A percentile compares a stretch with the other conserved stretches of the same genome.
Evolutionary conservation across 2,113 vertebrate species (phyloP).

Genomic region (Corapipo altera): DNA sequence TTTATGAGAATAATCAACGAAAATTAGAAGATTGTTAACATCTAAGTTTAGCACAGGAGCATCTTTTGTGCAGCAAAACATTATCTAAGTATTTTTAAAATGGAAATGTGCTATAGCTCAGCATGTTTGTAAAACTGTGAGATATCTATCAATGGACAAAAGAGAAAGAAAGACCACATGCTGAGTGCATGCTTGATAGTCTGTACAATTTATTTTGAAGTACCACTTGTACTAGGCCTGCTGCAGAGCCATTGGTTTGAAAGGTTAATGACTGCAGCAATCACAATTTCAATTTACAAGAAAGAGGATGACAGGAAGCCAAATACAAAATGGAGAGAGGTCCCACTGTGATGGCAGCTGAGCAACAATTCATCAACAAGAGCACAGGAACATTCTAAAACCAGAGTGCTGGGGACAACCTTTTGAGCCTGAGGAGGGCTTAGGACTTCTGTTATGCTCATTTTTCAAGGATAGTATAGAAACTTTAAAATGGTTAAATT

Average conservation of each 20-base stretch:
- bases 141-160: constrained; percentile 40
- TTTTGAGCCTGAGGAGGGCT: neutral
- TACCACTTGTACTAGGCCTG: constrained; percentile 34
- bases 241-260: constrained; percentile 48
- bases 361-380: constrained; percentile 10
- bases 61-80: neutral
- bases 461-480: neutral
- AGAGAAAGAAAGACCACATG: constrained; percentile 2
- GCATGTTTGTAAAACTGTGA: neutral
- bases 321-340: constrained; percentile 45
- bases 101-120: neutral
- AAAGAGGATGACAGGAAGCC: constrained; percentile 47
- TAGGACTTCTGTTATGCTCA: neutral
- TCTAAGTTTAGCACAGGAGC: neutral
- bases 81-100: constrained; percentile 6
- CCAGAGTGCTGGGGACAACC: neutral
- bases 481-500: neutral
- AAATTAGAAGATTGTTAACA: neutral
- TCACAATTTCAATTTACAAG: constrained; percentile 57
- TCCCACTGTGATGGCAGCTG: constrained; percentile 15
- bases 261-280: constrained; percentile 64
- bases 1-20: neutral
- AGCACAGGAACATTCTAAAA: neutral
- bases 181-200: constrained; percentile 12
- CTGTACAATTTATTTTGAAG: constrained; percentile 62